Conservation (phyloP, 2,888 invertebrate genomes). For the Tigriopus californicus region DNA sequence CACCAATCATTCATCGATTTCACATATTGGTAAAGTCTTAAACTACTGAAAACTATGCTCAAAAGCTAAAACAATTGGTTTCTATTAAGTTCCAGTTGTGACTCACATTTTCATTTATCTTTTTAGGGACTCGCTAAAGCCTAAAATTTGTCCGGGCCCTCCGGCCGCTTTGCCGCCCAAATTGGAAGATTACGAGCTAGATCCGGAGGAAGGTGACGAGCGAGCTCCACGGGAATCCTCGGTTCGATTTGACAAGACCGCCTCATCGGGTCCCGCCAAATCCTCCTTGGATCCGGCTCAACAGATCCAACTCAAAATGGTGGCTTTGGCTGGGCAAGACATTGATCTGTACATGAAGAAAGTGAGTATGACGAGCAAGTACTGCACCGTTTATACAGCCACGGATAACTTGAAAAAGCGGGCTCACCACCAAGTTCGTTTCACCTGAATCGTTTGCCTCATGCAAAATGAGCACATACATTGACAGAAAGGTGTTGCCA, state of each 20-base stretch:
- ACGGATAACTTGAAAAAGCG: background rate
- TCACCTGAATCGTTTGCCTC: too few species aligned
- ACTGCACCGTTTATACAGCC: too few species aligned
- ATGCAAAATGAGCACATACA: too few species aligned
- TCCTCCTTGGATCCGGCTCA: background rate
- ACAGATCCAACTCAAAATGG: constrained; percentile 38
- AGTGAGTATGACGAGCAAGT: too few species aligned
- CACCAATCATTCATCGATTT: too few species aligned
- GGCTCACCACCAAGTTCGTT: too few species aligned
- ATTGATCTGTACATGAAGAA: constrained; percentile 82
- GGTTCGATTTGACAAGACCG: constrained; percentile 20
- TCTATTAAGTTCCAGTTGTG: too few species aligned
- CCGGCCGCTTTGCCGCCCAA: constrained; percentile 18
- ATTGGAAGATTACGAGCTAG: constrained; percentile 23
- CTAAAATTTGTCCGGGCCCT: constrained; percentile 18
- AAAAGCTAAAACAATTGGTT: too few species aligned
- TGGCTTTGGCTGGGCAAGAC: constrained; percentile 73
- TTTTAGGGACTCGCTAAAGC: constrained; percentile 10
- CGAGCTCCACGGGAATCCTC: constrained; percentile 24
- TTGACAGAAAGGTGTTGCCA: too few species aligned
- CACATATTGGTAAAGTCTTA: too few species aligned
- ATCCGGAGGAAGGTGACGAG: constrained; percentile 27
- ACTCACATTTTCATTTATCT: constrained; percentile 2
- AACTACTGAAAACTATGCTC: too few species aligned
- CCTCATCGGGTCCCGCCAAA: background rate